These are phyloP conservation scores for Iphiclides podalirius DNA, from an alignment of 2,888 invertebrate genomes.

Conservation along the genomic window DNA sequence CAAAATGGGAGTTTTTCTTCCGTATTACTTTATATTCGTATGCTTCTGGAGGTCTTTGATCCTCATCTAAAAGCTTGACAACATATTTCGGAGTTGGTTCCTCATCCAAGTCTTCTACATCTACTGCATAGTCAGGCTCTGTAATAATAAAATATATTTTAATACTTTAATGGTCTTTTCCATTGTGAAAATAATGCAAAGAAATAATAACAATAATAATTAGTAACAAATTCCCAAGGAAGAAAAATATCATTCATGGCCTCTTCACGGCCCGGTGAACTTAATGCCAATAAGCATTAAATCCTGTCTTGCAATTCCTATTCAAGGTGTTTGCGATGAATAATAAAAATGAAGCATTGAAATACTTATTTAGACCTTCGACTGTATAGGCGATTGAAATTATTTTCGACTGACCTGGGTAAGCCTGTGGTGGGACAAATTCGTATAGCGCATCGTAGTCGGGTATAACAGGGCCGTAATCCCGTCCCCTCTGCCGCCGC, in stretches of 20 bases:
- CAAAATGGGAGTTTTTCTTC: constrained; percentile 62
- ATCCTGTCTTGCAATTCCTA: too few relatives aligned
- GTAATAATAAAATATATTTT: constrained; percentile 31
- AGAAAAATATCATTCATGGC: too few relatives aligned
- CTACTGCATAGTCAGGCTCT: constrained; percentile 63
- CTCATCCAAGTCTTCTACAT: constrained; percentile 58
- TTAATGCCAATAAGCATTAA: too few relatives aligned
- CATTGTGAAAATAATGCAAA: not conserved
- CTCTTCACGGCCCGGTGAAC: too few relatives aligned
- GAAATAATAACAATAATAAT: constrained; percentile 3
- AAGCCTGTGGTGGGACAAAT: constrained; percentile 61
- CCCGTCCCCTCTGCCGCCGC: constrained; percentile 68
- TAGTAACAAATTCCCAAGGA: too few relatives aligned
- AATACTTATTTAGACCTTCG: too few relatives aligned
- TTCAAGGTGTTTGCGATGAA: too few relatives aligned
- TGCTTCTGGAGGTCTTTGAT: constrained; percentile 69
- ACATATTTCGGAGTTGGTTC: constrained; percentile 59
- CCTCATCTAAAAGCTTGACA: constrained; percentile 59
- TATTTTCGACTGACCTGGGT: constrained; percentile 51
- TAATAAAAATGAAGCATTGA: too few relatives aligned
- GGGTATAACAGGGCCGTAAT: constrained; percentile 46
- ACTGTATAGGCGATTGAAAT: too few relatives aligned
- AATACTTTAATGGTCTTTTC: not conserved
- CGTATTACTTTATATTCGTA: constrained; percentile 79
- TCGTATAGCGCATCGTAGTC: constrained; percentile 68